These are phyloP conservation scores for Candoia aspera DNA, from an alignment of 2,113 vertebrate genomes.

Conservation along the genomic window DNA sequence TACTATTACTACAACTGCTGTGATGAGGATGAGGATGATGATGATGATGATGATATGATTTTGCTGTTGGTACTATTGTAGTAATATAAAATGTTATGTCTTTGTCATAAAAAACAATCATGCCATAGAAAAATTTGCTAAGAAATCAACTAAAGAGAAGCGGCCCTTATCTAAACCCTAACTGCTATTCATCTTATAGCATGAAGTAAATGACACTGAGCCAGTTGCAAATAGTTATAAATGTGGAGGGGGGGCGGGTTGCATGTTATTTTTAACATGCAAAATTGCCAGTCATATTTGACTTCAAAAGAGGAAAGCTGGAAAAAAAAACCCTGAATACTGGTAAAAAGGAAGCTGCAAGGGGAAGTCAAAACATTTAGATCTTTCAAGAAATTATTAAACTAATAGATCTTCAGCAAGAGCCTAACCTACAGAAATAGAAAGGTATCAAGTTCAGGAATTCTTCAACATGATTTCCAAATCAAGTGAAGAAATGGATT, in stretches of 20 bases:
- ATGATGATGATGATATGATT: too few species aligned
- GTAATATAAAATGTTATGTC: not conserved
- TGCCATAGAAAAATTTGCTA: not conserved
- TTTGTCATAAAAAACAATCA: not conserved
- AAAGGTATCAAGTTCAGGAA: not conserved
- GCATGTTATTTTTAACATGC: too few species aligned
- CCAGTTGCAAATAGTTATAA: not conserved
- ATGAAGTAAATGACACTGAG: not conserved
- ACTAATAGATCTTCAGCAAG: not conserved
- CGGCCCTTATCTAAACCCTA: not conserved
- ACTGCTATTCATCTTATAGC: not conserved
- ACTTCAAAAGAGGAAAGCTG: not conserved
- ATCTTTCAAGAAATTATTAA: not conserved
- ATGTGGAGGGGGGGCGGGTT: not conserved
- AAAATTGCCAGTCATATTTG: not conserved
- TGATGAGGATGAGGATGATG: not conserved
- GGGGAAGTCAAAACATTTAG: not conserved
- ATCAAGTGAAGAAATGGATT: not conserved
- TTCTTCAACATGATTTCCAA: not conserved
- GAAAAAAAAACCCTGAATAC: not conserved
- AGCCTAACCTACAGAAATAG: not conserved
- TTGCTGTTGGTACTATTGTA: not conserved
- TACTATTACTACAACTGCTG: not conserved
- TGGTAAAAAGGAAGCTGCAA: not conserved
- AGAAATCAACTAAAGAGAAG: not conserved